These are phyloP conservation scores for Cryptotis parvus DNA, from an alignment of 2,113 vertebrate species.

Conservation along the genomic window DNA sequence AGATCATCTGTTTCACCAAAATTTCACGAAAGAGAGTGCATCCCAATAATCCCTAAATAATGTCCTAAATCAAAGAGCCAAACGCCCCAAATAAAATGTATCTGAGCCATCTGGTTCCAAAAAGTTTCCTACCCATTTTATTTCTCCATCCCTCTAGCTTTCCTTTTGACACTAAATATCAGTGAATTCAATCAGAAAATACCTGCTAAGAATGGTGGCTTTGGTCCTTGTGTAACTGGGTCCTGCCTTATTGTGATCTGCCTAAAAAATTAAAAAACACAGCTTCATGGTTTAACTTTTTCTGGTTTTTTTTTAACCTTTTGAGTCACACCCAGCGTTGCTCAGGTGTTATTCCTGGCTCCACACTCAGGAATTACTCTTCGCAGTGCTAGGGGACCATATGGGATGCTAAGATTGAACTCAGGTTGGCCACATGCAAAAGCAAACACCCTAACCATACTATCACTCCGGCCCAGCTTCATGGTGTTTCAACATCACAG, in stretches of 20 bases:
- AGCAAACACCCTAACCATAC: no score
- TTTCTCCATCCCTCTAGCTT: background rate
- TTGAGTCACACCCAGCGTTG: no score
- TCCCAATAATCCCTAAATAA: background rate
- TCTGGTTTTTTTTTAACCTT: no score
- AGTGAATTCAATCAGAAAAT: conserved; percentile 14
- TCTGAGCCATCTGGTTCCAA: background rate
- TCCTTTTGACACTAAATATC: background rate
- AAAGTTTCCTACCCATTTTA: background rate
- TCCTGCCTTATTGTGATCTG: background rate
- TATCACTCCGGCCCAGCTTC: no score
- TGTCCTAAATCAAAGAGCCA: background rate
- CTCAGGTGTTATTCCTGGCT: no score
- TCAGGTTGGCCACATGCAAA: no score
- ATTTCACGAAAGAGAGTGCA: background rate
- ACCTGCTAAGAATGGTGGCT: background rate
- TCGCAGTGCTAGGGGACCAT: no score
- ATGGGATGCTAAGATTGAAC: no score
- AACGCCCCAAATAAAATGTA: background rate
- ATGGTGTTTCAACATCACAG: background rate
- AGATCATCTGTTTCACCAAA: conserved; percentile 2
- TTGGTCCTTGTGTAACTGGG: no score
- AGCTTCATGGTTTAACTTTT: background rate
- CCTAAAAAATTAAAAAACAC: background rate
- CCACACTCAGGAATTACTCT: no score